These are phyloP conservation scores for Nyctalus aviator DNA, from an alignment of 2,797 vertebrate genomes.

Conservation along the genomic window DNA sequence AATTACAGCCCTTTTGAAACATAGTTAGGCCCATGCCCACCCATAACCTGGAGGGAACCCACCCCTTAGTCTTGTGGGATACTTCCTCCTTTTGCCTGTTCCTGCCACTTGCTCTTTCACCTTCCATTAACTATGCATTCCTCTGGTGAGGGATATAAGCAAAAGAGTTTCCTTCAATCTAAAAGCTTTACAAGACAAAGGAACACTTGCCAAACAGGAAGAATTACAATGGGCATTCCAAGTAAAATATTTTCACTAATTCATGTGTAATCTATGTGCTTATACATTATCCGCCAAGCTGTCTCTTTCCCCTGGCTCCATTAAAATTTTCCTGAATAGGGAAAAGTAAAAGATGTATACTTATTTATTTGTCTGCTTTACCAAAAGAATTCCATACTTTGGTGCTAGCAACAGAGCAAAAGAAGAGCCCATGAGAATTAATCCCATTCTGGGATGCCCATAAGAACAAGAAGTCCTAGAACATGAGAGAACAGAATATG, in stretches of 20 bases:
- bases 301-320: background rate
- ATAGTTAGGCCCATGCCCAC: background rate
- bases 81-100: background rate
- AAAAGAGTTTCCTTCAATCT: slow-evolving; percentile 27
- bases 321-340: background rate
- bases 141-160: background rate
- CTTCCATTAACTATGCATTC: background rate
- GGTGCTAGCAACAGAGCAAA: background rate
- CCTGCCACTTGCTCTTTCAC: background rate
- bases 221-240: background rate
- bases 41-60: background rate
- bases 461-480: background rate
- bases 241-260: slow-evolving; percentile 23
- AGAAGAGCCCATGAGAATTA: slow-evolving; percentile 5
- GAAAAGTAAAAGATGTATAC: background rate
- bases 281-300: background rate
- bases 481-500: background rate
- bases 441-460: background rate
- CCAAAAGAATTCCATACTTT: background rate
- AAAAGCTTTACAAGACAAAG: slow-evolving; percentile 64
- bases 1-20: slow-evolving; percentile 37
- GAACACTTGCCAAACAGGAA: slow-evolving; percentile 5
- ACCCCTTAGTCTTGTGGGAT: background rate
- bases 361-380: background rate
- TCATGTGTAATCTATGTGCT: background rate